These are phyloP conservation scores for Himalopsyche anomala DNA, from an alignment of 2,888 invertebrate genomes.

Conservation along the genomic window DNA sequence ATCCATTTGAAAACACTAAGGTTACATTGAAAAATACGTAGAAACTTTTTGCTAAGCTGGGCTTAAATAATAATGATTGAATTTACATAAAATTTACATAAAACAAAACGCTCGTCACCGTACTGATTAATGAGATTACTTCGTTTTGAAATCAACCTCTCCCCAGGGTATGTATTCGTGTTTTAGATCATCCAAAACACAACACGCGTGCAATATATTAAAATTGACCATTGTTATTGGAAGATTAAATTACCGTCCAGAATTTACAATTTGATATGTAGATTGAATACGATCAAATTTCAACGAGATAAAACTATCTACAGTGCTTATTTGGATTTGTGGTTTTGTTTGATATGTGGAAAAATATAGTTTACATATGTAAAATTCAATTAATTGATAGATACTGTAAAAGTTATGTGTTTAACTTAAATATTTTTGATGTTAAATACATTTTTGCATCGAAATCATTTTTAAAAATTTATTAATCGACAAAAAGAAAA, in stretches of 20 bases:
- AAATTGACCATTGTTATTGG: slow-evolving; percentile 20
- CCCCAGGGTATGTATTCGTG: background rate
- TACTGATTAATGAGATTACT: slow-evolving; percentile 57
- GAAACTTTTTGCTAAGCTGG: background rate
- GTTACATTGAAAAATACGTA: too few relatives aligned
- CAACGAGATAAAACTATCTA: background rate
- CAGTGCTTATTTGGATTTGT: too few relatives aligned
- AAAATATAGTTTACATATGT: too few relatives aligned
- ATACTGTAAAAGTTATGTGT: too few relatives aligned
- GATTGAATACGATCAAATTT: background rate
- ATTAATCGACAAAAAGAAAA: too few relatives aligned
- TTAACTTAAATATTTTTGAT: too few relatives aligned
- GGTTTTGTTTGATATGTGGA: too few relatives aligned
- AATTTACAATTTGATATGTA: background rate
- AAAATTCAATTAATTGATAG: too few relatives aligned
- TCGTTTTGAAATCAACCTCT: background rate
- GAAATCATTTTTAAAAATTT: too few relatives aligned
- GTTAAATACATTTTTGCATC: too few relatives aligned
- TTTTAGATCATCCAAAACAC: background rate
- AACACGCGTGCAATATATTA: background rate
- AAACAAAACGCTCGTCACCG: slow-evolving; percentile 55
- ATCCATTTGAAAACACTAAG: too few relatives aligned
- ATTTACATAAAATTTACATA: slow-evolving; percentile 57
- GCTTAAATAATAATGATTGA: slow-evolving; percentile 6
- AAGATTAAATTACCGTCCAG: background rate